Evolutionary conservation across 1,140 invertebrate genomes (phyloP).

Genomic region (Goniozus legneri): DNA sequence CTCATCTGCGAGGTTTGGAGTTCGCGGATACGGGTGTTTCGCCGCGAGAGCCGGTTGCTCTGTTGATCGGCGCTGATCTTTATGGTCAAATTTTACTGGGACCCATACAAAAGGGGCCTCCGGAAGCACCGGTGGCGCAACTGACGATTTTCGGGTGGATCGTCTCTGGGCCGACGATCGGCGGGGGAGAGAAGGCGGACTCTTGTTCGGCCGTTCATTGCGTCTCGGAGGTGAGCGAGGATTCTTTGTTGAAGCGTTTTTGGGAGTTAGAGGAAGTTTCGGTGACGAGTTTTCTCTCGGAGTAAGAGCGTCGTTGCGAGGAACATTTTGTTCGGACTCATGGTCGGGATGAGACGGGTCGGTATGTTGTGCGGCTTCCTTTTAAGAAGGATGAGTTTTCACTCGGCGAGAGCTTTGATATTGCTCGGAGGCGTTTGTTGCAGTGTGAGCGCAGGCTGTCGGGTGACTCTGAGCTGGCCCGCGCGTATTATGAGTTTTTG

Average conservation of each 20-base stretch:
- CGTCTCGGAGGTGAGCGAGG: not conserved
- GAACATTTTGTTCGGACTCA: not conserved
- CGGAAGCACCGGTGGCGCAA: not conserved
- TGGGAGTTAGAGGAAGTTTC: constrained; percentile 1
- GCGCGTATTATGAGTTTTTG: constrained; percentile 12
- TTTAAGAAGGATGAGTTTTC: not conserved
- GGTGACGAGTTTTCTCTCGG: not conserved
- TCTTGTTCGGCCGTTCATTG: too few species aligned
- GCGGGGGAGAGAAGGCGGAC: too few species aligned
- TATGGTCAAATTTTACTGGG: not conserved
- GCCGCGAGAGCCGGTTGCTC: not conserved
- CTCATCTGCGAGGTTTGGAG: not conserved
- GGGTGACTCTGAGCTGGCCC: not conserved
- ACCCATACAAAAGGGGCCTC: not conserved
- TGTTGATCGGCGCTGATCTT: not conserved
- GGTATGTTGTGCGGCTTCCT: not conserved
- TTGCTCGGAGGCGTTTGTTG: not conserved
- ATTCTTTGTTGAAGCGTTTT: not conserved
- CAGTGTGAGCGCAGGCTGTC: not conserved
- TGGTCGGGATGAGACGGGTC: not conserved
- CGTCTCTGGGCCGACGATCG: too few species aligned
- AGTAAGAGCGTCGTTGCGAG: not conserved
- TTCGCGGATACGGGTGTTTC: not conserved
- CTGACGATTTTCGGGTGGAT: not conserved
- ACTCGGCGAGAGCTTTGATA: not conserved